Percentiles rank a stretch among this genome's conserved stretches.
phyloP scores from a whole-genome alignment of 2,797 vertebrate species.

The Sebastolobus alascanus region DNA sequence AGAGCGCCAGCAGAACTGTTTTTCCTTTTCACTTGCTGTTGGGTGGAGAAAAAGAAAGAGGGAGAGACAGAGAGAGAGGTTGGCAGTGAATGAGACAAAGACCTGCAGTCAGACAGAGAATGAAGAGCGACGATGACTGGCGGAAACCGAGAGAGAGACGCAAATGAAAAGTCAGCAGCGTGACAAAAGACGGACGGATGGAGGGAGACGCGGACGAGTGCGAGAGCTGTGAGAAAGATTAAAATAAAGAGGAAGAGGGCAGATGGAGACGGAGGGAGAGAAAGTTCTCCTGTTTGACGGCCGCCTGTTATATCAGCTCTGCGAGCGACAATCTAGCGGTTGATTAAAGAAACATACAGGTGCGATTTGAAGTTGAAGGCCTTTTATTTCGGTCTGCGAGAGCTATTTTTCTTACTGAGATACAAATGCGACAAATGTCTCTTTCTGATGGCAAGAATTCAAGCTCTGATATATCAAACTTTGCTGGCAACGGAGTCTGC shows the following conservation, averaged over 20 bases:
- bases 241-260: conserved; percentile 29
- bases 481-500: background rate
- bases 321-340: background rate
- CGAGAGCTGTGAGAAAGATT: conserved; percentile 35
- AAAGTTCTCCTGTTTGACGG: conserved; percentile 3
- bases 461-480: background rate
- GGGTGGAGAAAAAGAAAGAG: background rate
- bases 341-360: conserved; percentile 6
- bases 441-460: background rate
- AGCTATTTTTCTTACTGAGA: background rate
- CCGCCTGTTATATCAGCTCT: conserved; percentile 2
- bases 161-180: conserved; percentile 34
- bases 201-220: conserved; percentile 20
- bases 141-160: conserved; percentile 24
- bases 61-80: conserved; percentile 22
- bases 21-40: conserved; percentile 25
- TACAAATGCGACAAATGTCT: background rate
- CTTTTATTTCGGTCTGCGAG: conserved; percentile 2
- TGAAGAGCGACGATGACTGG: background rate
- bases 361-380: conserved; percentile 1
- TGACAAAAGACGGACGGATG: conserved; percentile 33
- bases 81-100: conserved; percentile 40
- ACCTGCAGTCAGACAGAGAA: conserved; percentile 18
- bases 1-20: conserved; percentile 37
- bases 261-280: conserved; percentile 20